Evolutionary conservation across 2,797 vertebrate genomes (phyloP).

Genomic region (Acipenser ruthenus): DNA sequence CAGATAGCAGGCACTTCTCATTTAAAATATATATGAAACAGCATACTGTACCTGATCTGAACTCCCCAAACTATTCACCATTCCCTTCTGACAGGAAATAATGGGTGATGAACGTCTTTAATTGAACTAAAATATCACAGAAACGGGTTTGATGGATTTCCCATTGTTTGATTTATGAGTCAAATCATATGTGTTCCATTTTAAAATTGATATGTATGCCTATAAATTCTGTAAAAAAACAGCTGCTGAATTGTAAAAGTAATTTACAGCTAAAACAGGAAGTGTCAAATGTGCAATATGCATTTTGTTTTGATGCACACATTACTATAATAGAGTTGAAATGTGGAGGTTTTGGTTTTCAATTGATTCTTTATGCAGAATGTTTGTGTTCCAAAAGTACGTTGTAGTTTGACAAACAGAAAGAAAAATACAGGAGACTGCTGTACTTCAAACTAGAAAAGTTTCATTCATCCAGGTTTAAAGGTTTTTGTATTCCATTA

Average conservation of each 20-base stretch:
- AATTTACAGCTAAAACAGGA: background rate
- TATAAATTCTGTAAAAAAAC: background rate
- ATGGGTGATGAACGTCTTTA: background rate
- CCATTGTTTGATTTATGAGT: background rate
- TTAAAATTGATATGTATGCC: constrained; percentile 1
- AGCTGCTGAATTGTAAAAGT: background rate
- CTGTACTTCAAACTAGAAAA: too few relatives aligned
- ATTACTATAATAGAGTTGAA: background rate
- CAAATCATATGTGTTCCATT: background rate
- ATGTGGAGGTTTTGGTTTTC: too few relatives aligned
- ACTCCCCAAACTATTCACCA: background rate
- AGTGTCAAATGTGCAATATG: too few relatives aligned
- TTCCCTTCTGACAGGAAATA: constrained; percentile 12
- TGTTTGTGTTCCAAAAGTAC: too few relatives aligned
- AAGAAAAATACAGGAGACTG: too few relatives aligned
- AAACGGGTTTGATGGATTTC: background rate
- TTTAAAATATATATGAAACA: too few relatives aligned
- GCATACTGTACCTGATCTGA: too few relatives aligned
- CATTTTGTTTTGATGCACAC: background rate
- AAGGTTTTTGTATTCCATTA: too few relatives aligned
- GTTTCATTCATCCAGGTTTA: too few relatives aligned
- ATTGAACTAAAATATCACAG: background rate
- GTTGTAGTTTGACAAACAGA: too few relatives aligned
- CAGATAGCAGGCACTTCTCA: too few relatives aligned
- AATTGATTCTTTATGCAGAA: too few relatives aligned